phyloP scores from a whole-genome alignment of 1,140 invertebrate genomes.

The Drosophila orosa region DNA sequence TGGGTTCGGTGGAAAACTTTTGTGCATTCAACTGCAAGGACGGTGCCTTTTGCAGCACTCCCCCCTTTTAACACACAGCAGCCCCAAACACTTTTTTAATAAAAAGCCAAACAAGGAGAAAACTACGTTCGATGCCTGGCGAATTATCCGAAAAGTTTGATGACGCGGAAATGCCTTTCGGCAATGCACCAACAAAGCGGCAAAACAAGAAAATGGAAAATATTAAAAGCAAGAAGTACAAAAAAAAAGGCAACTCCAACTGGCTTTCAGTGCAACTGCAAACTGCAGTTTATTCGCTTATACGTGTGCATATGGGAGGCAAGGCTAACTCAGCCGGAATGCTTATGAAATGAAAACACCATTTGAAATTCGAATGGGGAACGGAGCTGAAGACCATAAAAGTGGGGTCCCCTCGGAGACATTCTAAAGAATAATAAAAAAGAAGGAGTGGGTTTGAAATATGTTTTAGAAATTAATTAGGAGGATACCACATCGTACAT shows the following conservation, averaged over 20 bases:
- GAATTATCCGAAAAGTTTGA: slow-evolving; percentile 72
- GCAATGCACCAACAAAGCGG: slow-evolving; percentile 44
- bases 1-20: slow-evolving; percentile 49
- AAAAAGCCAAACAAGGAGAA: slow-evolving; percentile 58
- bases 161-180: slow-evolving; percentile 65
- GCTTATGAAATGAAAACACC: slow-evolving; percentile 45
- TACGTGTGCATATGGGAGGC: slow-evolving; percentile 48
- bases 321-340: slow-evolving; percentile 46
- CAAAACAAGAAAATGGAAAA: slow-evolving; percentile 18
- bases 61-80: background rate
- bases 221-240: slow-evolving; percentile 14
- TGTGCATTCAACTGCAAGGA: slow-evolving; percentile 73
- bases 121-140: slow-evolving; percentile 52
- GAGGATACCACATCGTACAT: too few relatives aligned
- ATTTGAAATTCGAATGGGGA: slow-evolving; percentile 37
- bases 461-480: background rate
- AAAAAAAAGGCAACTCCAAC: slow-evolving; percentile 4
- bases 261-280: slow-evolving; percentile 18
- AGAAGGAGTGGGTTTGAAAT: background rate
- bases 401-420: background rate
- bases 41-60: slow-evolving; percentile 44
- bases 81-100: slow-evolving; percentile 53
- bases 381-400: background rate
- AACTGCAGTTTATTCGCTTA: slow-evolving; percentile 45
- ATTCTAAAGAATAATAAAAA: background rate